Evolutionary conservation across 2,888 invertebrate genomes (phyloP).

Genomic region (Lepidocyrtoides sp.): DNA sequence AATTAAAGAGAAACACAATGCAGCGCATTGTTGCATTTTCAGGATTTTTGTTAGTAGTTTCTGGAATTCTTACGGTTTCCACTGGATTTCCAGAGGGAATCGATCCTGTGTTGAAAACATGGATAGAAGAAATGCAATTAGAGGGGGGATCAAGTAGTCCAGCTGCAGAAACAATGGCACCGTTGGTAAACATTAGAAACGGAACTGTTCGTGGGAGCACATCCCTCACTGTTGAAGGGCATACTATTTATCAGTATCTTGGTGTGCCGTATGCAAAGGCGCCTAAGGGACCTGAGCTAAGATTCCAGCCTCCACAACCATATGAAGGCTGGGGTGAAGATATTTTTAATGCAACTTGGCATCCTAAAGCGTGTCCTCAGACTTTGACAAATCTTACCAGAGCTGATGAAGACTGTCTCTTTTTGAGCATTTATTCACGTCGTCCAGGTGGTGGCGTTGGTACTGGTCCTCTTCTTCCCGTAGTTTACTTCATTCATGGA

Average conservation of each 20-base stretch:
- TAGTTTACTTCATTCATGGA: conserved; percentile 78
- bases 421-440: conserved; percentile 68
- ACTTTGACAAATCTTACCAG: conserved; percentile 54
- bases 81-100: not conserved
- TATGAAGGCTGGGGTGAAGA: conserved; percentile 64
- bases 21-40: too few species aligned
- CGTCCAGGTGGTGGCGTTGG: not conserved
- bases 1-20: too few species aligned
- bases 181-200: conserved; percentile 58
- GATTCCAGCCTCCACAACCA: conserved; percentile 67
- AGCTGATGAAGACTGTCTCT: conserved; percentile 76
- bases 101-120: not conserved
- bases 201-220: conserved; percentile 67
- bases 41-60: too few species aligned
- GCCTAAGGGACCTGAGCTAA: conserved; percentile 59
- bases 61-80: too few species aligned
- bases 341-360: conserved; percentile 49
- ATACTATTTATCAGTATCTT: conserved; percentile 60
- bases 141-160: not conserved
- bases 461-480: conserved; percentile 45
- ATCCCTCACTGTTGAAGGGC: not conserved
- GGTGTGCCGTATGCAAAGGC: conserved; percentile 66
- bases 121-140: not conserved
- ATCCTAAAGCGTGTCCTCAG: conserved; percentile 71
- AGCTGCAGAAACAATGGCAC: not conserved